phyloP scores from a whole-genome alignment of 2,888 invertebrate species.

The Hypena proboscidalis region DNA sequence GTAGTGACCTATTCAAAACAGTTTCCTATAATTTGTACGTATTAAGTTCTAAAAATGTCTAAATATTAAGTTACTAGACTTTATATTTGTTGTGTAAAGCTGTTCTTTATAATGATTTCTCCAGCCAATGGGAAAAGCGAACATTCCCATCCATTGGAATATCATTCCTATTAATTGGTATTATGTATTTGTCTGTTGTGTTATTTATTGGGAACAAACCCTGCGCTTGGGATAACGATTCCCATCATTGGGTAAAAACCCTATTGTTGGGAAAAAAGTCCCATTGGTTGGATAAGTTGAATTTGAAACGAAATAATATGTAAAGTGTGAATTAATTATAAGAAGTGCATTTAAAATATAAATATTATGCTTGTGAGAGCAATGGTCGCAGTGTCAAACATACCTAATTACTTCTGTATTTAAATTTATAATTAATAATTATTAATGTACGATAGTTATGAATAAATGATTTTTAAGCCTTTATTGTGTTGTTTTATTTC shows the following conservation, averaged over 20 bases:
- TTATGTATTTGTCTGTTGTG: constrained; percentile 11
- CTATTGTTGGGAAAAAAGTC: neutral
- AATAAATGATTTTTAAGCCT: constrained; percentile 84
- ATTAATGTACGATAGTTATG: constrained; percentile 83
- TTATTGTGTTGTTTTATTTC: constrained; percentile 39
- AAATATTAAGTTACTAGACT: neutral
- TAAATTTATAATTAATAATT: constrained; percentile 74
- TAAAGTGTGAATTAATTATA: constrained; percentile 39
- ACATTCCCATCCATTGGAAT: constrained; percentile 27
- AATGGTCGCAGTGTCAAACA: constrained; percentile 69
- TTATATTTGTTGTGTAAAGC: constrained; percentile 3
- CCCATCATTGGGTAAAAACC: constrained; percentile 3
- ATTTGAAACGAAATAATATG: constrained; percentile 16
- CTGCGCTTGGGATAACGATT: neutral
- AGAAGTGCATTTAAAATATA: constrained; percentile 70
- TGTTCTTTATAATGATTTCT: constrained; percentile 2
- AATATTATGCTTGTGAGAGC: constrained; percentile 63
- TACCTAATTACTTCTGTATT: constrained; percentile 72
- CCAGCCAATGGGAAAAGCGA: constrained; percentile 19
- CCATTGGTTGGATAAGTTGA: constrained; percentile 5
- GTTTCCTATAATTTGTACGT: too few relatives aligned
- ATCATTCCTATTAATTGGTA: constrained; percentile 21
- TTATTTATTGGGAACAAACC: constrained; percentile 17
- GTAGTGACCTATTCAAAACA: too few relatives aligned
- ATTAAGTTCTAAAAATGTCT: neutral